phyloP scores from a whole-genome alignment of 2,888 invertebrate species.

The Amiota minor region DNA sequence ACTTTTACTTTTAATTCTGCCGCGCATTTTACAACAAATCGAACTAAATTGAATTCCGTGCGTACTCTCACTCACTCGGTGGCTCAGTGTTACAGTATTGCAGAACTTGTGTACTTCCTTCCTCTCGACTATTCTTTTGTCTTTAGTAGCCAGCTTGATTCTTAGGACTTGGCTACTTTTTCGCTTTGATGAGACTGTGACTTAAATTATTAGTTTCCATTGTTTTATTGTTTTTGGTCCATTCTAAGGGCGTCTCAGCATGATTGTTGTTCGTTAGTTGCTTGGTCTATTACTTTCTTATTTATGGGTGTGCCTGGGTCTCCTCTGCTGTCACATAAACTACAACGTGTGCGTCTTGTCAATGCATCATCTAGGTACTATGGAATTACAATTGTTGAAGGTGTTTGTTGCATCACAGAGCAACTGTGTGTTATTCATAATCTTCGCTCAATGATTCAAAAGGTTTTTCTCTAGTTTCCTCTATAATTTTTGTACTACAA shows the following conservation, averaged over 20 bases:
- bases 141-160: slow-evolving; percentile 43
- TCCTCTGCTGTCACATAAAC: slow-evolving; percentile 46
- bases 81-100: too few relatives aligned
- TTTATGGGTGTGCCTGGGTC: slow-evolving; percentile 44
- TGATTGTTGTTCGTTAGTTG: neutral
- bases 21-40: neutral
- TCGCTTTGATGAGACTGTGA: slow-evolving; percentile 1
- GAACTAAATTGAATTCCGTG: too few relatives aligned
- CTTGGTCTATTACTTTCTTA: slow-evolving; percentile 62
- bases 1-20: slow-evolving; percentile 57
- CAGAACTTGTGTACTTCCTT: too few relatives aligned
- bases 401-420: neutral
- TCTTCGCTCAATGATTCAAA: slow-evolving; percentile 35
- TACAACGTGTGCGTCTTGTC: slow-evolving; percentile 45
- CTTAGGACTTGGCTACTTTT: slow-evolving; percentile 26
- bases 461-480: neutral
- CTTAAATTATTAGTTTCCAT: slow-evolving; percentile 54
- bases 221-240: slow-evolving; percentile 48
- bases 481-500: too few relatives aligned
- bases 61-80: too few relatives aligned
- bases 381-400: neutral
- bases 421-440: neutral
- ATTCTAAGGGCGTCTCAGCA: neutral
- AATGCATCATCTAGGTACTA: too few relatives aligned
- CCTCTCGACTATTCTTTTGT: too few relatives aligned